Conservation (phyloP, 2,888 invertebrate species). For the Cybosia mesomella region DNA sequence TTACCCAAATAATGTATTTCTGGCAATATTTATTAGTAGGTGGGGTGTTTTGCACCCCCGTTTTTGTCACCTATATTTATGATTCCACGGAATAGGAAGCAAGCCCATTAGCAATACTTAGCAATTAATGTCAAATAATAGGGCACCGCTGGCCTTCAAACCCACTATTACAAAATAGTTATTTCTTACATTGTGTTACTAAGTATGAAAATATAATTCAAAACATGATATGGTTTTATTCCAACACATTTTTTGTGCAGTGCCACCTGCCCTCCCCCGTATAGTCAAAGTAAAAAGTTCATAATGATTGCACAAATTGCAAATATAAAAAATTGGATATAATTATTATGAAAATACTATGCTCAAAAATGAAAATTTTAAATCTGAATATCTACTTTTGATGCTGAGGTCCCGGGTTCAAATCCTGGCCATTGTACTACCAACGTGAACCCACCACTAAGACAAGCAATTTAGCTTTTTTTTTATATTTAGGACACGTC, state of each 20-base stretch:
- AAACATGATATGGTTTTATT: neutral
- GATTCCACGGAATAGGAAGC: neutral
- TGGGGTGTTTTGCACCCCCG: neutral
- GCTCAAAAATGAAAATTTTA: too few species aligned
- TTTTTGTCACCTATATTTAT: constrained; percentile 1
- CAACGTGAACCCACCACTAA: too few species aligned
- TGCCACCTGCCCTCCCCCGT: neutral
- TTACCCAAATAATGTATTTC: neutral
- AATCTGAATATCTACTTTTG: too few species aligned
- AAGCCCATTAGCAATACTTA: neutral
- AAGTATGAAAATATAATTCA: neutral
- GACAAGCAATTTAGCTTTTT: too few species aligned
- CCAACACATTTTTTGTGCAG: neutral
- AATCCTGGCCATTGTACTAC: too few species aligned
- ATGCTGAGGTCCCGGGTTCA: too few species aligned
- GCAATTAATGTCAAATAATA: constrained; percentile 1
- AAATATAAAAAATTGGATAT: too few species aligned
- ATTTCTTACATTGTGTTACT: neutral
- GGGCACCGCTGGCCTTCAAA: neutral
- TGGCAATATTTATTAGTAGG: neutral
- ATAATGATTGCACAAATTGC: too few species aligned
- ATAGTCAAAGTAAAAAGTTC: too few species aligned
- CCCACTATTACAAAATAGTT: neutral
- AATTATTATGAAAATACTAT: too few species aligned
- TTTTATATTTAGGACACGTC: too few species aligned